Conservation (phyloP, 1,140 invertebrate species). For the Aphidius ervi region DNA sequence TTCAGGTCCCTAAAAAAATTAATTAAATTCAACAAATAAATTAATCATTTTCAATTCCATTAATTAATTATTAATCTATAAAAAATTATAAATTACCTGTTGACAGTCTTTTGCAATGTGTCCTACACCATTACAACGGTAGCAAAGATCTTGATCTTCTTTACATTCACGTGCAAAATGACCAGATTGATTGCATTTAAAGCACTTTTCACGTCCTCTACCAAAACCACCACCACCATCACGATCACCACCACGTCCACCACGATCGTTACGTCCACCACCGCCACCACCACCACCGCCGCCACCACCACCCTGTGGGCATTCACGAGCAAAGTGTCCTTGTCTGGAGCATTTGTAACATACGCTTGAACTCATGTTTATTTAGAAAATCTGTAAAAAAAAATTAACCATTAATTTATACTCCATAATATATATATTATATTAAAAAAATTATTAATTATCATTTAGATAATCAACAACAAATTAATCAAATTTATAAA, state of each 20-base stretch:
- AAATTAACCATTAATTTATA: neutral
- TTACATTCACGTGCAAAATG: conserved; percentile 91
- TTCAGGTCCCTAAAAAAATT: conserved; percentile 58
- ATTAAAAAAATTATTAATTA: neutral
- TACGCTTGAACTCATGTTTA: conserved; percentile 58
- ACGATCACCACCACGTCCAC: conserved; percentile 52
- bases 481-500: no score
- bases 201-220: conserved; percentile 77
- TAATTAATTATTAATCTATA: neutral
- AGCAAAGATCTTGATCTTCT: conserved; percentile 79
- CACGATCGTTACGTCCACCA: conserved; percentile 52
- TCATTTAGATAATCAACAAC: neutral
- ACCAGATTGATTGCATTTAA: conserved; percentile 90
- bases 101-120: conserved; percentile 89
- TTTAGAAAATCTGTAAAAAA: conserved; percentile 19
- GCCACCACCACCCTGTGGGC: conserved; percentile 63
- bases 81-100: conserved; percentile 47
- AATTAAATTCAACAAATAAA: neutral
- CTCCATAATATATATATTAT: neutral
- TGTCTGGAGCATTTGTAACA: conserved; percentile 89
- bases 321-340: conserved; percentile 83
- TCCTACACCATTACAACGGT: conserved; percentile 77
- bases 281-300: conserved; percentile 47
- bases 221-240: conserved; percentile 56
- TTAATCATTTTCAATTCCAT: no score